These are phyloP conservation scores for Anguilla obscura DNA, from an alignment of 2,797 vertebrate genomes.

Conservation along the genomic window DNA sequence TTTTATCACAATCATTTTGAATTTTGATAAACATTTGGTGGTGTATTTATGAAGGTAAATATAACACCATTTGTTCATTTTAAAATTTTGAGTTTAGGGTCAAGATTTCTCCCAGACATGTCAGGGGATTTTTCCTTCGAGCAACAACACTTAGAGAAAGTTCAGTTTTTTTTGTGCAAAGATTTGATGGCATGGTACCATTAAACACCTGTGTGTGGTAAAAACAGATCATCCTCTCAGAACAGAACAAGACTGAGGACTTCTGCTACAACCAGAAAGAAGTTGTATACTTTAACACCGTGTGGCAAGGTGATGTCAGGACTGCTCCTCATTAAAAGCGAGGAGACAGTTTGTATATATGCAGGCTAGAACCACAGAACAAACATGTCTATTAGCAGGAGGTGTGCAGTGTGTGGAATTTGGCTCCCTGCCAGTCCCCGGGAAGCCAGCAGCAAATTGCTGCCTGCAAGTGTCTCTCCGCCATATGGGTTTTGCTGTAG, in stretches of 20 bases:
- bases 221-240: not conserved
- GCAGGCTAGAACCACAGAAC: conserved; percentile 74
- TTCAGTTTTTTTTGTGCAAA: not conserved
- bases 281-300: conserved; percentile 26
- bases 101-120: not conserved
- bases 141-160: not conserved
- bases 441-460: conserved; percentile 75
- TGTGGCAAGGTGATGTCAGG: conserved; percentile 48
- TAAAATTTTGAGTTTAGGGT: too few species aligned
- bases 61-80: not conserved
- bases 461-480: conserved; percentile 73
- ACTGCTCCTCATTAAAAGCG: conserved; percentile 51
- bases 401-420: conserved; percentile 73
- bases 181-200: not conserved
- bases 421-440: conserved; percentile 72
- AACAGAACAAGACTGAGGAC: conserved; percentile 14
- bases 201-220: not conserved
- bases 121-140: not conserved
- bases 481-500: conserved; percentile 79
- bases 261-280: conserved; percentile 4
- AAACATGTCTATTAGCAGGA: conserved; percentile 83
- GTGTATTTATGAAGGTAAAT: not conserved
- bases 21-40: not conserved
- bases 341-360: conserved; percentile 41
- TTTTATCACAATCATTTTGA: not conserved